A percentile compares a stretch with the other conserved stretches of the same genome.
Evolutionary conservation across 2,113 vertebrate species (phyloP).

Genomic region (Alectura lathami): DNA sequence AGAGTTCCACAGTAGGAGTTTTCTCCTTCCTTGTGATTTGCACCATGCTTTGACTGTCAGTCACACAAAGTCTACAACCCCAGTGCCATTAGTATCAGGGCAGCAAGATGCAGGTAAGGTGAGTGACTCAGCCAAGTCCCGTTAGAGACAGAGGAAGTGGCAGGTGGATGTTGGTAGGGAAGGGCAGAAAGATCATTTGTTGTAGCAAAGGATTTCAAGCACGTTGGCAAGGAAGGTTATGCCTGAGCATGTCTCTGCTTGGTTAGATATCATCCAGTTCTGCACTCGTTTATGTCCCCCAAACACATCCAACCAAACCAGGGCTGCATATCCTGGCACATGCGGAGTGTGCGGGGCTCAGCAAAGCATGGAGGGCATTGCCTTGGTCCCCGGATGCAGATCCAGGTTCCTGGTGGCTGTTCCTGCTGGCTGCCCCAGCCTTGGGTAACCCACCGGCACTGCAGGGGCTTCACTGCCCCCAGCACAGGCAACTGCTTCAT

Average conservation of each 20-base stretch:
- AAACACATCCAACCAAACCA: rapidly evolving
- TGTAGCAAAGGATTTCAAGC: not conserved
- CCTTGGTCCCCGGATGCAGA: rapidly evolving
- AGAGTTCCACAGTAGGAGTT: not conserved
- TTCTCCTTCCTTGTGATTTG: not conserved
- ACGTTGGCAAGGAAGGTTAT: not conserved
- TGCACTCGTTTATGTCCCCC: not conserved
- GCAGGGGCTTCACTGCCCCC: not conserved
- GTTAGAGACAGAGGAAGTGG: not conserved
- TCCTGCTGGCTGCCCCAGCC: not conserved
- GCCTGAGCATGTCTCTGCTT: not conserved
- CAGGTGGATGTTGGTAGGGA: not conserved
- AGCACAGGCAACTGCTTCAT: not conserved
- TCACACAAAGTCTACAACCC: not conserved
- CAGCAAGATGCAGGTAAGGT: not conserved
- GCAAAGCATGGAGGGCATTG: rapidly evolving
- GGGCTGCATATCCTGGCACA: too few relatives aligned
- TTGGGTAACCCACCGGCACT: rapidly evolving
- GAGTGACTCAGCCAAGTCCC: not conserved
- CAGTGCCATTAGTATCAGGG: not conserved
- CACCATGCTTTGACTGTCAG: rapidly evolving
- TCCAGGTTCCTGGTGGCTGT: not conserved
- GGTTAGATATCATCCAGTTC: not conserved
- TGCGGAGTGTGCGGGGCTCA: not conserved
- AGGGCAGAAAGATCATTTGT: not conserved